These are phyloP conservation scores for Silurus glanis DNA, from an alignment of 2,113 vertebrate genomes.

Conservation along the genomic window DNA sequence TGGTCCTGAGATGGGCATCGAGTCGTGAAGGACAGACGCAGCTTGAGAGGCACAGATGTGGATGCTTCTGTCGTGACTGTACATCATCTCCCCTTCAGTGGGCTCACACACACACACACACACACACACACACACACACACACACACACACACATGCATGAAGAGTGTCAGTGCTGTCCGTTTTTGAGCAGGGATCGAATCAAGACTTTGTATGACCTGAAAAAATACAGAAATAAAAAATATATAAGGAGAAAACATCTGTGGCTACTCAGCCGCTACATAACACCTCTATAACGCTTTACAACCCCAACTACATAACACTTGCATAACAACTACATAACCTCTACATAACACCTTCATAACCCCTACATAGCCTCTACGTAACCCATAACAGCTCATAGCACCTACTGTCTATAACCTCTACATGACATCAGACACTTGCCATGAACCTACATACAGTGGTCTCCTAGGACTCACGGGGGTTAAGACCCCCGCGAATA, in stretches of 20 bases:
- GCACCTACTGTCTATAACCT: too few species aligned
- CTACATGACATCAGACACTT: neutral
- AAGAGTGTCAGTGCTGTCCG: slow-evolving; percentile 72
- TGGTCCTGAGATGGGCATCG: slow-evolving; percentile 75
- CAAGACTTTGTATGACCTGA: slow-evolving; percentile 23
- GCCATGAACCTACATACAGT: neutral
- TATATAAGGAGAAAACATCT: neutral
- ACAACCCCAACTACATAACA: too few species aligned
- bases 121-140: slow-evolving; percentile 40
- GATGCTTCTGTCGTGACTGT: slow-evolving; percentile 79
- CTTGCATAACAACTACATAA: too few species aligned
- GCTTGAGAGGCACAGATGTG: slow-evolving; percentile 81
- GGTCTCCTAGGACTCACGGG: too few species aligned
- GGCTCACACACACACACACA: slow-evolving; percentile 63
- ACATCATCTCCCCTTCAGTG: slow-evolving; percentile 91
- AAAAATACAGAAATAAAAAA: neutral
- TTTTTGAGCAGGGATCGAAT: slow-evolving; percentile 61
- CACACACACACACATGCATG: slow-evolving; percentile 54
- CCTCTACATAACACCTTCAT: neutral
- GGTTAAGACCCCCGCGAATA: too few species aligned
- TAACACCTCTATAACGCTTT: neutral
- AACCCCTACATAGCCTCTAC: neutral
- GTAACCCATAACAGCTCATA: too few species aligned
- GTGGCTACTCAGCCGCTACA: neutral
- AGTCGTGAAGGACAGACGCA: slow-evolving; percentile 86